Evolutionary conservation across 1,140 invertebrate genomes (phyloP).

Genomic region (Manduca sexta): DNA sequence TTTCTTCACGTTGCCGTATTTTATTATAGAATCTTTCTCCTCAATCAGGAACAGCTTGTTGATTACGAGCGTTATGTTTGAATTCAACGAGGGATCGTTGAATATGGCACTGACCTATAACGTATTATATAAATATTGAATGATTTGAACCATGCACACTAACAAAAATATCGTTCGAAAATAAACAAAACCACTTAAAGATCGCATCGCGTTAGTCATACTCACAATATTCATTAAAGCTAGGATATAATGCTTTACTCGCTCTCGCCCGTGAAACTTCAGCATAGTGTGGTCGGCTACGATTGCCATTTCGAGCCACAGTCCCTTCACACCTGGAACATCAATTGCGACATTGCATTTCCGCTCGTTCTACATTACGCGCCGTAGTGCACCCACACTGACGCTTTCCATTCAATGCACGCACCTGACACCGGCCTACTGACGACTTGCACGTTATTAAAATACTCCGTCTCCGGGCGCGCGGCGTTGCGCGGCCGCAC

Average conservation of each 20-base stretch:
- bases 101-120: constrained; percentile 82
- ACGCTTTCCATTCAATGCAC: constrained; percentile 14
- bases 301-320: constrained; percentile 81
- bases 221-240: constrained; percentile 85
- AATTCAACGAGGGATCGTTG: constrained; percentile 79
- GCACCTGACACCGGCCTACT: constrained; percentile 60
- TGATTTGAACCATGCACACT: constrained; percentile 29
- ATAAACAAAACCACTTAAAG: constrained; percentile 19
- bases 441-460: constrained; percentile 33
- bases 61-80: constrained; percentile 79
- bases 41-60: constrained; percentile 78
- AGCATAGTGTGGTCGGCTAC: constrained; percentile 81
- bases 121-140: constrained; percentile 49
- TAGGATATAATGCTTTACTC: constrained; percentile 81
- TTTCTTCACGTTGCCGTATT: constrained; percentile 78
- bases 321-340: constrained; percentile 57
- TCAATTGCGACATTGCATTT: constrained; percentile 33
- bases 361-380: neutral
- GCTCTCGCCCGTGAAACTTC: constrained; percentile 78
- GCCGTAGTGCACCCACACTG: neutral
- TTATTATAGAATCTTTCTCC: constrained; percentile 76
- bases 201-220: constrained; percentile 24
- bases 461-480: constrained; percentile 39
- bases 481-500: constrained; percentile 37
- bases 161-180: constrained; percentile 23